Conservation (phyloP, 2,113 vertebrate genomes). For the Willisornis vidua region DNA sequence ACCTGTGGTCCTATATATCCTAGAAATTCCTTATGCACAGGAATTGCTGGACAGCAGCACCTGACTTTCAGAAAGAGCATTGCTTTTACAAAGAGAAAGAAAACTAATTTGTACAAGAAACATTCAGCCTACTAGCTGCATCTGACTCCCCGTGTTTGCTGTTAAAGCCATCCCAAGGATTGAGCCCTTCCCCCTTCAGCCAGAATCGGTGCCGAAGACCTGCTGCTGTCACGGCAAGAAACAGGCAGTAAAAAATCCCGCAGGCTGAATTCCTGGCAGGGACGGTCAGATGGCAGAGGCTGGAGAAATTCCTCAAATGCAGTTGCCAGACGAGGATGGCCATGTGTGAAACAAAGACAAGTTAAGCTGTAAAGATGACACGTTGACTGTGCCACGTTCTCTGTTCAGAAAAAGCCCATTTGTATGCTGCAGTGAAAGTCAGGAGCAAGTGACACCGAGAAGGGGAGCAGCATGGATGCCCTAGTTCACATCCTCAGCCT, state of each 20-base stretch:
- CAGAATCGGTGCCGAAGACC: background rate
- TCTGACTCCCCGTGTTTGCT: background rate
- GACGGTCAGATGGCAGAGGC: accelerated
- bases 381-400: background rate
- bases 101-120: background rate
- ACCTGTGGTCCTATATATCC: background rate
- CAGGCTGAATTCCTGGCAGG: background rate
- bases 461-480: background rate
- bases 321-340: background rate
- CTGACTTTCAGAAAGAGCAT: background rate
- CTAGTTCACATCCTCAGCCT: background rate
- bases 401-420: background rate
- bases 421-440: background rate
- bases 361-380: accelerated
- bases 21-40: background rate
- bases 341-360: background rate
- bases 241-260: background rate
- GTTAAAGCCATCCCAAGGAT: background rate
- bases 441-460: background rate
- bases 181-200: background rate
- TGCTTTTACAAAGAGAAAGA: background rate
- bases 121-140: background rate
- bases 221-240: background rate
- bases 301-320: background rate
- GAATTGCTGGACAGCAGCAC: accelerated